Conservation (phyloP, 2,888 invertebrate species). For the Aphidius colemani region DNA sequence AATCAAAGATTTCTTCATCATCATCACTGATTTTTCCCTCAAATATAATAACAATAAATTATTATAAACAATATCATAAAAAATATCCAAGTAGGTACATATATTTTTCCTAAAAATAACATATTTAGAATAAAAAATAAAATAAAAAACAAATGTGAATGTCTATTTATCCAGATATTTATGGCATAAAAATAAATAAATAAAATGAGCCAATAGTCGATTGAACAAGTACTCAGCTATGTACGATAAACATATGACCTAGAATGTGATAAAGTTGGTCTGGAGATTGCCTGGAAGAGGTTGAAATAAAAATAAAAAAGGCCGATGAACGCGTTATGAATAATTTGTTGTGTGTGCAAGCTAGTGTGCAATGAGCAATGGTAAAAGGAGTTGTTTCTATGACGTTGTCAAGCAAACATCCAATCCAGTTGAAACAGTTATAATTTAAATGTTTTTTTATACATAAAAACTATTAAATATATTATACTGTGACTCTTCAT, state of each 20-base stretch:
- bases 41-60: too few relatives aligned
- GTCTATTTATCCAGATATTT: too few relatives aligned
- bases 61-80: too few relatives aligned
- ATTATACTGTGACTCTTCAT: too few relatives aligned
- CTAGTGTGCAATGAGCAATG: conserved; percentile 28
- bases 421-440: conserved; percentile 18
- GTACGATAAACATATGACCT: conserved; percentile 7
- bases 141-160: too few relatives aligned
- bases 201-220: neutral
- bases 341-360: conserved; percentile 24
- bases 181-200: too few relatives aligned
- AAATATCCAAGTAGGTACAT: too few relatives aligned
- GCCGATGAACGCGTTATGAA: conserved; percentile 34
- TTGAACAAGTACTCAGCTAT: neutral
- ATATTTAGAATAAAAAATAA: too few relatives aligned
- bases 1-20: too few relatives aligned
- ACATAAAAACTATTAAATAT: too few relatives aligned
- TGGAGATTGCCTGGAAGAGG: conserved; percentile 34
- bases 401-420: conserved; percentile 24
- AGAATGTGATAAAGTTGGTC: conserved; percentile 13
- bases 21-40: too few relatives aligned
- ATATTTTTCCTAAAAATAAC: too few relatives aligned
- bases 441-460: neutral
- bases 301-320: conserved; percentile 25
- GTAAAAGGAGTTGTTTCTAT: conserved; percentile 28